These are phyloP conservation scores for Elaeidobius kamerunicus DNA, from an alignment of 2,888 invertebrate species.

Conservation along the genomic window DNA sequence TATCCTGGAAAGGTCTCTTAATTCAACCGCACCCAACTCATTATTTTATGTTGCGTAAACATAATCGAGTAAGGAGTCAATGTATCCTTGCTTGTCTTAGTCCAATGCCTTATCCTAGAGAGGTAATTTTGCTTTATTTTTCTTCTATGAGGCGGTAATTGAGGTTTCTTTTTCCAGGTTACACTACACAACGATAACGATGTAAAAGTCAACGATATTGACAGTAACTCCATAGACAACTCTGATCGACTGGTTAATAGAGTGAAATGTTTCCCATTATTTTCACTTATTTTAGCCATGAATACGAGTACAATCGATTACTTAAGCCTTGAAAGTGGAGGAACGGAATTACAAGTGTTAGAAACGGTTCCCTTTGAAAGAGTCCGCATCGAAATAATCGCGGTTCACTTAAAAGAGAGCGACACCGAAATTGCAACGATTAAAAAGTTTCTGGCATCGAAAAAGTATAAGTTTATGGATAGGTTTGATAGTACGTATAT, in stretches of 20 bases:
- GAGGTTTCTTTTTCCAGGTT: conserved; percentile 21
- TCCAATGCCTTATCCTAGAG: conserved; percentile 70
- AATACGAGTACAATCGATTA: conserved; percentile 67
- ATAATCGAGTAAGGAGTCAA: conserved; percentile 58
- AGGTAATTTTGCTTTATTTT: conserved; percentile 52
- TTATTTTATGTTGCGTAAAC: conserved; percentile 63
- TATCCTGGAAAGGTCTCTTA: conserved; percentile 72
- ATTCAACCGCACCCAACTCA: conserved; percentile 76
- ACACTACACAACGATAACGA: conserved; percentile 46
- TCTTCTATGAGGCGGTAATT: not conserved
- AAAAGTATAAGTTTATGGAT: conserved; percentile 46
- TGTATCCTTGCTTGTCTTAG: conserved; percentile 78
- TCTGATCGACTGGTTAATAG: conserved; percentile 64
- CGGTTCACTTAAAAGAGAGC: conserved; percentile 45
- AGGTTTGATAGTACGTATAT: conserved; percentile 46
- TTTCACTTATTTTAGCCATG: conserved; percentile 75
- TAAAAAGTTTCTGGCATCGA: conserved; percentile 46
- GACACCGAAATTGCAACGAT: conserved; percentile 46
- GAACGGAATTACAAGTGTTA: conserved; percentile 55
- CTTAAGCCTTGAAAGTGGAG: conserved; percentile 63
- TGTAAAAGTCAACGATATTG: conserved; percentile 51
- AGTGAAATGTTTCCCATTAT: conserved; percentile 82
- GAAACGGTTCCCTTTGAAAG: conserved; percentile 57
- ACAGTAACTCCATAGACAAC: conserved; percentile 55
- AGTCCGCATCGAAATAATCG: conserved; percentile 50